Evolutionary conservation across 2,797 vertebrate genomes (phyloP).

Genomic region (Anisognathus igniventris): DNA sequence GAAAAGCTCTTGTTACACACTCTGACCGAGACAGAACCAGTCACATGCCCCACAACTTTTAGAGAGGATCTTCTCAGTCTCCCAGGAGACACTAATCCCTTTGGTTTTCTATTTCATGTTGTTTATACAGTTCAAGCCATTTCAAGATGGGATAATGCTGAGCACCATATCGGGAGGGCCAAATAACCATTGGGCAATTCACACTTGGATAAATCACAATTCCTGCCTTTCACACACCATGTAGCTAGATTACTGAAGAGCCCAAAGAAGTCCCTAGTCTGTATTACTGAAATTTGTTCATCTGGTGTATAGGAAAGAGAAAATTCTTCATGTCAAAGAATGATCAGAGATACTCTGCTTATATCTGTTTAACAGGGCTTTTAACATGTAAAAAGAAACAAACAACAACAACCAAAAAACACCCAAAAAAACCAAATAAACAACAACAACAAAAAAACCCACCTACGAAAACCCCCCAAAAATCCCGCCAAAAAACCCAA

Average conservation of each 20-base stretch:
- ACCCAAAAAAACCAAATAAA: accelerated
- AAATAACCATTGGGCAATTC: neutral
- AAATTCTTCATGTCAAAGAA: neutral
- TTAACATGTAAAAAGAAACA: neutral
- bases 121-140: conserved; percentile 16
- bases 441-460: neutral
- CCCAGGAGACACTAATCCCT: conserved; percentile 1
- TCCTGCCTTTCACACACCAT: neutral
- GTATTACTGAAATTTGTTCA: neutral
- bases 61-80: neutral
- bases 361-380: neutral
- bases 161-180: neutral
- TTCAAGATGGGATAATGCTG: neutral
- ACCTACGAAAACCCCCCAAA: neutral
- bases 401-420: neutral
- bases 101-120: conserved; percentile 34
- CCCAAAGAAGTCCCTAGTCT: neutral
- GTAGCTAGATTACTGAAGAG: neutral
- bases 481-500: neutral
- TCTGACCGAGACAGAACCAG: neutral
- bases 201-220: neutral
- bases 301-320: neutral
- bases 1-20: conserved; percentile 29
- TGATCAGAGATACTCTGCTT: neutral
- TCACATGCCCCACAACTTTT: conserved; percentile 2